Percentiles rank a stretch among this genome's conserved stretches.
phyloP scores from a whole-genome alignment of 1,140 invertebrate genomes.

The Drosophila elegans region DNA sequence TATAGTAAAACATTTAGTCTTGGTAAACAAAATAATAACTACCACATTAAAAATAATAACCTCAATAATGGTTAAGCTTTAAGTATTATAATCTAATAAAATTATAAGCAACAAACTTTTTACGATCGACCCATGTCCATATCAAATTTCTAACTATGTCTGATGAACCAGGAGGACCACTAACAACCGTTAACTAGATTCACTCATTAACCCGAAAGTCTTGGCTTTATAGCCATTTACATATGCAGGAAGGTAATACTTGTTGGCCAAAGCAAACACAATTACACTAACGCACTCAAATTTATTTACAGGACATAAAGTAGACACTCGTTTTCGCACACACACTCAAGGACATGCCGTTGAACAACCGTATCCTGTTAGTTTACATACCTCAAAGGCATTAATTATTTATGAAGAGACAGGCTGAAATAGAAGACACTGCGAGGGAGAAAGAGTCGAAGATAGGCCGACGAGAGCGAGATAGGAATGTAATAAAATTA shows the following conservation, averaged over 20 bases:
- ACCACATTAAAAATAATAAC: constrained; percentile 8
- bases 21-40: too few species aligned
- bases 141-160: constrained; percentile 18
- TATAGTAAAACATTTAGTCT: too few species aligned
- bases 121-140: constrained; percentile 13
- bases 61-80: background rate
- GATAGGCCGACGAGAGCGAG: constrained; percentile 3
- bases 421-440: constrained; percentile 3
- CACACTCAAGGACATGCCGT: constrained; percentile 23
- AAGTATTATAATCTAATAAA: constrained; percentile 21
- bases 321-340: constrained; percentile 50
- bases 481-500: constrained; percentile 71
- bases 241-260: constrained; percentile 33
- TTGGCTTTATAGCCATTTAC: constrained; percentile 38
- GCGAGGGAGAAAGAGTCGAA: background rate
- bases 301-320: constrained; percentile 72
- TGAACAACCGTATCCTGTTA: constrained; percentile 41
- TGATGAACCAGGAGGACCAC: constrained; percentile 21
- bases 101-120: constrained; percentile 14
- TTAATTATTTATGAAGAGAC: constrained; percentile 78
- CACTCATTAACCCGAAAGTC: constrained; percentile 55
- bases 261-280: constrained; percentile 62
- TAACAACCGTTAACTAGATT: constrained; percentile 41
- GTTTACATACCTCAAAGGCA: constrained; percentile 67
- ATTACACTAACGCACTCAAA: constrained; percentile 56